These are phyloP conservation scores for Tinea pellionella DNA, from an alignment of 2,888 invertebrate species.

Conservation along the genomic window DNA sequence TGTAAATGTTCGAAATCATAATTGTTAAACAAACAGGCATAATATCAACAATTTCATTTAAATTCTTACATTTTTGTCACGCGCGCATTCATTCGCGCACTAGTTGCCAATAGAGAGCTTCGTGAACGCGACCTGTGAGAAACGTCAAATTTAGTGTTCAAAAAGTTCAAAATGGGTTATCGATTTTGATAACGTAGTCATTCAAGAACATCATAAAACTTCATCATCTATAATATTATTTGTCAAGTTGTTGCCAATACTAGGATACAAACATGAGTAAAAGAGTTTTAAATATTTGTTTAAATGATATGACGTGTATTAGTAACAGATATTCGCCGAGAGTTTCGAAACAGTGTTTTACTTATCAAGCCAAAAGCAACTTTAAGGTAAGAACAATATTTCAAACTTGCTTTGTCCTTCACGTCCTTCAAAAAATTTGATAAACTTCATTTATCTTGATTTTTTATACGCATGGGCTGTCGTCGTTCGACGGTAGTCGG, in stretches of 20 bases:
- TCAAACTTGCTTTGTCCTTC: too few relatives aligned
- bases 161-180: constrained; percentile 64
- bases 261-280: constrained; percentile 36
- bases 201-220: constrained; percentile 25
- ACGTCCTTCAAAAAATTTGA: too few relatives aligned
- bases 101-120: neutral
- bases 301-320: neutral
- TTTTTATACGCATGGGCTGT: neutral
- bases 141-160: constrained; percentile 22
- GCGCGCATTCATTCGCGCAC: neutral
- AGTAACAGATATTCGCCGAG: neutral
- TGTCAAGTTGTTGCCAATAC: constrained; percentile 1
- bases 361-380: constrained; percentile 36
- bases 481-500: neutral
- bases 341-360: constrained; percentile 17
- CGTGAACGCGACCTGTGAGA: constrained; percentile 1
- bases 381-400: constrained; percentile 37
- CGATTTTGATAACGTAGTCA: constrained; percentile 40
- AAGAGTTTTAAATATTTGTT: constrained; percentile 7
- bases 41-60: neutral
- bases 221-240: constrained; percentile 20
- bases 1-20: neutral
- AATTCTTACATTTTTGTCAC: neutral
- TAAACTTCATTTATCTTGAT: too few relatives aligned
- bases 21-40: neutral